Conservation (phyloP, 2,113 vertebrate genomes). For the Lynx canadensis region DNA sequence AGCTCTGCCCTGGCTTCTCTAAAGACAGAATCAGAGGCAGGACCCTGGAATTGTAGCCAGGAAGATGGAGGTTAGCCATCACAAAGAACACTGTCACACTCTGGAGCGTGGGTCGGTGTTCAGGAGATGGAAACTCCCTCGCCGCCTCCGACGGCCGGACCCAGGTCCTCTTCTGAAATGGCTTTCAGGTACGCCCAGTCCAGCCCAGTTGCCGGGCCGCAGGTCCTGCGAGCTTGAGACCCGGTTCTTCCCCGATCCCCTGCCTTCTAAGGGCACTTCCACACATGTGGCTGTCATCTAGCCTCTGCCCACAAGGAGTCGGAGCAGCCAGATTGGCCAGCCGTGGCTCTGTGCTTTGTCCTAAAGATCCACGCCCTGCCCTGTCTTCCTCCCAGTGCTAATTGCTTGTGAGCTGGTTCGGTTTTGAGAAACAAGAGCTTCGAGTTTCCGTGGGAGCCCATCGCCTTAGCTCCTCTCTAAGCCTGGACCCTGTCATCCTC, state of each 20-base stretch:
- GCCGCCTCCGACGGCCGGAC: not conserved
- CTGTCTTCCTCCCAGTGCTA: conserved; percentile 9
- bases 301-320: not conserved
- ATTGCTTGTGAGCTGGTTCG: conserved; percentile 42
- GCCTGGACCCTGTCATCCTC: conserved; percentile 70
- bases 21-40: not conserved
- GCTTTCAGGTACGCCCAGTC: not conserved
- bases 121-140: rapidly evolving
- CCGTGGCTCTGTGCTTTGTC: conserved; percentile 10
- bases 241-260: not conserved
- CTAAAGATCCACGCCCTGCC: not conserved
- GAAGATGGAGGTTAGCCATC: not conserved
- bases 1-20: not conserved
- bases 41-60: not conserved
- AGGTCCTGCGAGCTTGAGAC: not conserved
- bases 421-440: conserved; percentile 68
- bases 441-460: conserved; percentile 23
- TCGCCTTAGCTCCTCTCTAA: not conserved
- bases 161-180: not conserved
- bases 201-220: rapidly evolving
- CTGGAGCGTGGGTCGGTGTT: not conserved
- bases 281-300: not conserved
- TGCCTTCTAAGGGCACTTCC: not conserved
- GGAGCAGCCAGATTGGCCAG: not conserved
- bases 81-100: rapidly evolving